Percentiles rank a stretch among this genome's conserved stretches.
Evolutionary conservation across 2,888 invertebrate genomes (phyloP).

Genomic region (Drosophila phalerata): DNA sequence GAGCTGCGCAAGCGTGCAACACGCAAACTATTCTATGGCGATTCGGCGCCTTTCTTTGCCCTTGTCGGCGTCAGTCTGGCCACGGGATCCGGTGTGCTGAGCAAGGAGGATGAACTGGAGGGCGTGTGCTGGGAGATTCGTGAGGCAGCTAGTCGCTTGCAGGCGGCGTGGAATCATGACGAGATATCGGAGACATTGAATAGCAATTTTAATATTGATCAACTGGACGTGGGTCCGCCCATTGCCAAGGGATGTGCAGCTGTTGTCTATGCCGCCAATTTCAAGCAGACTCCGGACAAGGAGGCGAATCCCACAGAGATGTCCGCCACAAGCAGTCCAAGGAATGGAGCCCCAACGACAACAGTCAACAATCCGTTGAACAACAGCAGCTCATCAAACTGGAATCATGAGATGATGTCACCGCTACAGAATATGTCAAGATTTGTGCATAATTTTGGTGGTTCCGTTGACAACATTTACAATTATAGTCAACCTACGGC

Average conservation of each 20-base stretch:
- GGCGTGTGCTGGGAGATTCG: conserved; percentile 92
- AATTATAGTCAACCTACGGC: conserved; percentile 75
- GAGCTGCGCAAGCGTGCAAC: conserved; percentile 88
- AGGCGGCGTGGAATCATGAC: conserved; percentile 82
- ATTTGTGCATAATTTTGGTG: conserved; percentile 85
- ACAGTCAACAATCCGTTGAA: neutral
- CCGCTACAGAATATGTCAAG: conserved; percentile 84
- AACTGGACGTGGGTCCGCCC: conserved; percentile 89
- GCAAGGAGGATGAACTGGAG: conserved; percentile 92
- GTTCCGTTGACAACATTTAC: conserved; percentile 84
- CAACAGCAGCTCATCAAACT: conserved; percentile 20
- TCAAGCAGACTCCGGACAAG: conserved; percentile 80
- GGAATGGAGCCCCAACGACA: neutral
- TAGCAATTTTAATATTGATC: conserved; percentile 86
- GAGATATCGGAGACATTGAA: conserved; percentile 84
- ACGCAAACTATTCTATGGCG: conserved; percentile 89
- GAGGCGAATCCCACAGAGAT: neutral
- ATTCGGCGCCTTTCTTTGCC: conserved; percentile 91
- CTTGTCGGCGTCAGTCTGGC: conserved; percentile 90
- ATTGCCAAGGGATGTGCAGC: conserved; percentile 94
- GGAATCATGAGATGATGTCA: conserved; percentile 81
- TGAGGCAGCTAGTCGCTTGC: conserved; percentile 85
- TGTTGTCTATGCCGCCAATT: conserved; percentile 91
- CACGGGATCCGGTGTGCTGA: conserved; percentile 90
- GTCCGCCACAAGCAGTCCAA: neutral